Evolutionary conservation across 2,797 vertebrate genomes (phyloP).

Genomic region (Hyperoplus lanceolatus): DNA sequence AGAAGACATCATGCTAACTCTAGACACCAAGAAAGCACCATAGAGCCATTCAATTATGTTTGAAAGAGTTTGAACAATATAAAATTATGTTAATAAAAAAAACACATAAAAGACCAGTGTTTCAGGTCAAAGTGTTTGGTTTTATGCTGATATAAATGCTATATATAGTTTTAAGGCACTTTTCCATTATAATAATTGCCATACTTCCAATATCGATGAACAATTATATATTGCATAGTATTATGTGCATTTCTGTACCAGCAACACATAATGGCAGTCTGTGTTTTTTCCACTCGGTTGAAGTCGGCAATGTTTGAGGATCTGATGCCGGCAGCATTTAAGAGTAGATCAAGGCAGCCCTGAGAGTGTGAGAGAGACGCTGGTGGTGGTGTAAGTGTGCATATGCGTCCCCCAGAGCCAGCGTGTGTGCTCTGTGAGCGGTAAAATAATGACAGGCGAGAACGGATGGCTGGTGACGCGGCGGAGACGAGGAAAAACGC

Average conservation of each 20-base stretch:
- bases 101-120: not conserved
- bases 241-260: constrained; percentile 7
- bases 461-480: constrained; percentile 73
- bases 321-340: constrained; percentile 54
- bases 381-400: constrained; percentile 46
- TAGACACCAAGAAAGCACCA: not conserved
- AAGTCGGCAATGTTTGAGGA: constrained; percentile 50
- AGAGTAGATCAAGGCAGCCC: constrained; percentile 63
- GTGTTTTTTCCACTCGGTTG: constrained; percentile 32
- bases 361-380: constrained; percentile 29
- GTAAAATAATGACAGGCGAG: constrained; percentile 79
- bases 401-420: constrained; percentile 55
- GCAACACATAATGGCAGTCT: not conserved
- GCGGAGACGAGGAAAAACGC: constrained; percentile 57
- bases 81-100: not conserved
- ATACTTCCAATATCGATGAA: not conserved
- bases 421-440: constrained; percentile 68
- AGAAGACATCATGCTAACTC: not conserved
- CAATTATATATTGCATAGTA: constrained; percentile 2
- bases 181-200: not conserved
- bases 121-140: not conserved
- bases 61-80: not conserved
- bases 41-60: not conserved
- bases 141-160: too few species aligned
- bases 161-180: not conserved